Percentiles rank a stretch among this genome's conserved stretches.
Conservation (phyloP, 2,797 vertebrate species). For the Arrhamphus sclerolepis region DNA sequence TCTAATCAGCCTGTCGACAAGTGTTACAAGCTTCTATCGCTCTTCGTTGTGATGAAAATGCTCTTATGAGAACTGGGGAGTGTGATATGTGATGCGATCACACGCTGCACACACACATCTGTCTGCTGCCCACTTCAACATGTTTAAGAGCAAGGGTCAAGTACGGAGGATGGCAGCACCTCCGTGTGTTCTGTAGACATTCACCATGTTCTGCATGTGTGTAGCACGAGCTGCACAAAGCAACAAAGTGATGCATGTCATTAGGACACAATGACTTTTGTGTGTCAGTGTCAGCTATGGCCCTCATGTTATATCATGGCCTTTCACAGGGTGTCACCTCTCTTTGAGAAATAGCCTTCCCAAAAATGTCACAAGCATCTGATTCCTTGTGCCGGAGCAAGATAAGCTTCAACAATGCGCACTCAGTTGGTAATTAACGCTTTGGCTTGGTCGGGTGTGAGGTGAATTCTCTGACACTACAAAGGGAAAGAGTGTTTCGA, state of each 20-base stretch:
- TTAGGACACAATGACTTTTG: slow-evolving; percentile 48
- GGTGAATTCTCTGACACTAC: slow-evolving; percentile 34
- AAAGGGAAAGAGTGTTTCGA: slow-evolving; percentile 34
- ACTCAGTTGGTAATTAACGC: slow-evolving; percentile 64
- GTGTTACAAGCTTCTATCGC: not conserved
- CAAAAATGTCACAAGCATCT: slow-evolving; percentile 54
- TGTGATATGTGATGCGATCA: slow-evolving; percentile 4
- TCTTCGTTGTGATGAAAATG: slow-evolving; percentile 26
- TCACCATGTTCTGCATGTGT: slow-evolving; percentile 7
- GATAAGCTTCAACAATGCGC: slow-evolving; percentile 70
- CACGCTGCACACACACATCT: slow-evolving; percentile 10
- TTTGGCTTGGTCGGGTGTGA: slow-evolving; percentile 12
- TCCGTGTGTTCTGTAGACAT: slow-evolving; percentile 6
- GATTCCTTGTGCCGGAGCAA: slow-evolving; percentile 47
- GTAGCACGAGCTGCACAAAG: slow-evolving; percentile 19
- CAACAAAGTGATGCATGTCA: slow-evolving; percentile 31
- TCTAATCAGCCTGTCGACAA: slow-evolving; percentile 32
- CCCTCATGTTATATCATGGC: slow-evolving; percentile 31
- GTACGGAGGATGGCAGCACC: slow-evolving; percentile 4
- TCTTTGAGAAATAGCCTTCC: slow-evolving; percentile 64
- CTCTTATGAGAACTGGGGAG: slow-evolving; percentile 13
- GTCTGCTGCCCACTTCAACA: slow-evolving; percentile 24
- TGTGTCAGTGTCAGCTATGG: slow-evolving; percentile 40
- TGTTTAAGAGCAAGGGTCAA: slow-evolving; percentile 48
- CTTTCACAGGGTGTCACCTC: slow-evolving; percentile 46